Evolutionary conservation across 2,113 vertebrate species (phyloP).

Genomic region (Propithecus coquereli): DNA sequence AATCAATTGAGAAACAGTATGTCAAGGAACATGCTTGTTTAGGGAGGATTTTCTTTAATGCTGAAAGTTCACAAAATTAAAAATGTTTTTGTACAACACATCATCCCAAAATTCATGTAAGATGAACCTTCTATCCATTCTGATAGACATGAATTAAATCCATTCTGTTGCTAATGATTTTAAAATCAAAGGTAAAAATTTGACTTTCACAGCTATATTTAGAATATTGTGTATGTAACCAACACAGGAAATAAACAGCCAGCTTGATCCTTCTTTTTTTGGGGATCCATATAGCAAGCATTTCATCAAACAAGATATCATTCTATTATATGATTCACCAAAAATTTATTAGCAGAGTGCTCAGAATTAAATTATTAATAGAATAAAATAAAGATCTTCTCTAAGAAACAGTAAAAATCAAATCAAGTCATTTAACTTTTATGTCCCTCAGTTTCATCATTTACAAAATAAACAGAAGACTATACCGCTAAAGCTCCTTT

Average conservation of each 20-base stretch:
- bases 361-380: background rate
- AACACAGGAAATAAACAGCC: background rate
- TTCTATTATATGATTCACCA: background rate
- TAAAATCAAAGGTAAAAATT: background rate
- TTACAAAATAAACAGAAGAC: background rate
- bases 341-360: background rate
- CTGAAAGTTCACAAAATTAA: background rate
- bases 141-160: background rate
- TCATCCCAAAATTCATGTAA: background rate
- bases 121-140: background rate
- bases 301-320: background rate
- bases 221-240: background rate
- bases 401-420: slow-evolving; percentile 2
- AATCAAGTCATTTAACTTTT: background rate
- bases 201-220: background rate
- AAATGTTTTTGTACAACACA: background rate
- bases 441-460: background rate
- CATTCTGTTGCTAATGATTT: background rate
- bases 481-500: background rate
- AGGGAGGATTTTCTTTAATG: background rate
- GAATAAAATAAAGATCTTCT: slow-evolving; percentile 24
- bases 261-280: background rate
- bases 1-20: background rate
- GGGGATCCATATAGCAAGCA: background rate
- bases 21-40: background rate